phyloP scores from a whole-genome alignment of 2,797 vertebrate genomes.

The Crocodylus rhombifer region DNA sequence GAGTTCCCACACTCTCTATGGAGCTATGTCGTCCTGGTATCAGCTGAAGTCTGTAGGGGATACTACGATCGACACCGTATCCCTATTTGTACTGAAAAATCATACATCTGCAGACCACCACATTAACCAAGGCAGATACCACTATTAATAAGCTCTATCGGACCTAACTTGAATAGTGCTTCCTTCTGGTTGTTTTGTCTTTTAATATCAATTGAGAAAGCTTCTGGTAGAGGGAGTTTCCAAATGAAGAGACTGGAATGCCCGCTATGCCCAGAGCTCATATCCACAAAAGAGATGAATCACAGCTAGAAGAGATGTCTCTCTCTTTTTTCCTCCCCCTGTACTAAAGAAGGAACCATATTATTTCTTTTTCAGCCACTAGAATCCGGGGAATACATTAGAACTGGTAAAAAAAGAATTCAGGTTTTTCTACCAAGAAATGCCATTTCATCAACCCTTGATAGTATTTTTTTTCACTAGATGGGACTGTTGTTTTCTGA shows the following conservation, averaged over 20 bases:
- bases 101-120: not conserved
- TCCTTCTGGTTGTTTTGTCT: not conserved
- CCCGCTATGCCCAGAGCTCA: too few species aligned
- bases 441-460: not conserved
- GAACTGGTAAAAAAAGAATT: not conserved
- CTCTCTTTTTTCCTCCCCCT: not conserved
- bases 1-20: not conserved
- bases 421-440: not conserved
- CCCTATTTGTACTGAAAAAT: not conserved
- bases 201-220: not conserved
- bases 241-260: too few species aligned
- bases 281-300: too few species aligned
- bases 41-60: not conserved
- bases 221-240: not conserved
- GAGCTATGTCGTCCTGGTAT: not conserved
- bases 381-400: not conserved
- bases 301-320: not conserved
- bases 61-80: not conserved
- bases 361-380: not conserved
- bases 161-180: not conserved
- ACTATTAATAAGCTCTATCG: not conserved
- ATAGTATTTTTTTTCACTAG: not conserved
- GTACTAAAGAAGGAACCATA: accelerated
- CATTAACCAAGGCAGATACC: not conserved
- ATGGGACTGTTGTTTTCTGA: not conserved